Evolutionary conservation across 1,140 invertebrate genomes (phyloP).

Genomic region (Sarcophaga peregrina): DNA sequence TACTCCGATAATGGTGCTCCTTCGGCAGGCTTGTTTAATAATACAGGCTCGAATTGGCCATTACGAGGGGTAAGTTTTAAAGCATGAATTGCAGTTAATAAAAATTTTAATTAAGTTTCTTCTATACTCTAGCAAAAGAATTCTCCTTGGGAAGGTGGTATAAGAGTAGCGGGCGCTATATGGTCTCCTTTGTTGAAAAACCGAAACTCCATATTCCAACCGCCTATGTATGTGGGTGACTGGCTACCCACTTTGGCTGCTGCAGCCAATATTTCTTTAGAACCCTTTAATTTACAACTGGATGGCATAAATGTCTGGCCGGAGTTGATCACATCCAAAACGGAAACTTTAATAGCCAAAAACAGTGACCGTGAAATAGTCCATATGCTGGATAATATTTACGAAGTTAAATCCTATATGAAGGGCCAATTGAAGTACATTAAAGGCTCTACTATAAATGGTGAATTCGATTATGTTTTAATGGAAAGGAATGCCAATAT

Average conservation of each 20-base stretch:
- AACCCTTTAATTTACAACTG: slow-evolving; percentile 60
- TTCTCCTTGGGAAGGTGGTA: slow-evolving; percentile 88
- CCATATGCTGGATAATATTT: slow-evolving; percentile 78
- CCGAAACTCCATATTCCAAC: slow-evolving; percentile 74
- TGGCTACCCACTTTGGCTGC: slow-evolving; percentile 86
- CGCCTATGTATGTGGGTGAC: slow-evolving; percentile 85
- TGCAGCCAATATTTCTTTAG: slow-evolving; percentile 69
- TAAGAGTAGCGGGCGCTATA: slow-evolving; percentile 81
- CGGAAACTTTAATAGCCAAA: slow-evolving; percentile 48
- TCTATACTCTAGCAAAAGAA: slow-evolving; percentile 71
- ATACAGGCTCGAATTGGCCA: slow-evolving; percentile 89
- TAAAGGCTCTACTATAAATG: slow-evolving; percentile 70
- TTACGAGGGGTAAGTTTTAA: slow-evolving; percentile 61
- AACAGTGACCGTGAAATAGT: slow-evolving; percentile 71
- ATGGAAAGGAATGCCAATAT: slow-evolving; percentile 51
- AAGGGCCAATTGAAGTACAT: slow-evolving; percentile 80
- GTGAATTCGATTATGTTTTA: slow-evolving; percentile 69
- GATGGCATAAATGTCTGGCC: slow-evolving; percentile 82
- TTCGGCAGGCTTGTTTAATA: slow-evolving; percentile 76
- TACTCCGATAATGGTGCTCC: slow-evolving; percentile 83
- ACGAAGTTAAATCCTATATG: slow-evolving; percentile 73
- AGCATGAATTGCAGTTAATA: neutral
- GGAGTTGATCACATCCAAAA: slow-evolving; percentile 61
- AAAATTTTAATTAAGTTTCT: neutral
- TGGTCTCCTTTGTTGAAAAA: slow-evolving; percentile 76